phyloP scores from a whole-genome alignment of 2,113 vertebrate species.

The Peucedramus taeniatus region DNA sequence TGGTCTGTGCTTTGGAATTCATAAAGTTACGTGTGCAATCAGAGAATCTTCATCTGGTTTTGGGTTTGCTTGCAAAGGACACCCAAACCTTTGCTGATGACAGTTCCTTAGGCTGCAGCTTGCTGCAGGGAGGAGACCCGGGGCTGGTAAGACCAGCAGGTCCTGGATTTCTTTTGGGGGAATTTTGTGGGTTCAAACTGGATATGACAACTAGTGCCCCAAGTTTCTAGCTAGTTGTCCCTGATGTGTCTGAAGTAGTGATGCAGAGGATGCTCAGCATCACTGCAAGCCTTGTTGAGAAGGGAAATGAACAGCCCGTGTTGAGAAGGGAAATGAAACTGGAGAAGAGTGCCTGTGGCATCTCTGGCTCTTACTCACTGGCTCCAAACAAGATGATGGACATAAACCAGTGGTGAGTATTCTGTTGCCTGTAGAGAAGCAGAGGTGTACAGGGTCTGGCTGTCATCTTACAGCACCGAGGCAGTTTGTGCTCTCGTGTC shows the following conservation, averaged over 20 bases:
- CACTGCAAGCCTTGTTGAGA: neutral
- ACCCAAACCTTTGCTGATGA: neutral
- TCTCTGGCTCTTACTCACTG: neutral
- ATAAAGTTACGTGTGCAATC: accelerated
- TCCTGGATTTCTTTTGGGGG: neutral
- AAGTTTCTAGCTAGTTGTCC: neutral
- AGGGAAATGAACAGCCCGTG: neutral
- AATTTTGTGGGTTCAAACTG: neutral
- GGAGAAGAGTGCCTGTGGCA: neutral
- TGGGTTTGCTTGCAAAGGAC: neutral
- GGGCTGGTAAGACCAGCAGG: neutral
- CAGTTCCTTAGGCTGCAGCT: accelerated
- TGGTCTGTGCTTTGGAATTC: accelerated
- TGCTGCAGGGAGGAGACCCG: neutral
- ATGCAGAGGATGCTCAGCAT: neutral
- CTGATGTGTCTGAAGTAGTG: accelerated
- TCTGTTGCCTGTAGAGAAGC: neutral
- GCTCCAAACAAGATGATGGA: neutral
- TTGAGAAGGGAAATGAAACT: neutral
- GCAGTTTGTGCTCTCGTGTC: accelerated
- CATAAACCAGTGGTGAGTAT: neutral
- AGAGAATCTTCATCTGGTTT: neutral
- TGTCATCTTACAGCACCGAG: accelerated
- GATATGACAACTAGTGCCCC: neutral
- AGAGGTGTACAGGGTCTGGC: neutral